Conservation (phyloP, 2,888 invertebrate genomes). For the Epinotia brunnichana region DNA sequence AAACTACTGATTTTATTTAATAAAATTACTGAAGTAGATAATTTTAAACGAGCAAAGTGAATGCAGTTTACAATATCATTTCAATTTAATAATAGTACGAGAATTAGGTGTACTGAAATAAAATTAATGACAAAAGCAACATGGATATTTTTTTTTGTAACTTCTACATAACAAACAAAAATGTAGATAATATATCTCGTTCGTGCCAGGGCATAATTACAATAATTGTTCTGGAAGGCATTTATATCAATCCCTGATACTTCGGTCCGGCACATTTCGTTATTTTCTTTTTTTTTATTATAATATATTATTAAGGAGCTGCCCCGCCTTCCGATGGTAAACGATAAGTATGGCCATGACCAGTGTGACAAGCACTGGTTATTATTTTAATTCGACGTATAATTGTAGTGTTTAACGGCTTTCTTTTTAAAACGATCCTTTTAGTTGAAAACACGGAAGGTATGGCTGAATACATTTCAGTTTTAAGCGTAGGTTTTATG, state of each 20-base stretch:
- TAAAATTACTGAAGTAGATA: background rate
- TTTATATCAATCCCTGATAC: conserved; percentile 30
- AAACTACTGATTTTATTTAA: conserved; percentile 10
- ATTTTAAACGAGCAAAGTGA: background rate
- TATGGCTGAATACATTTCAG: too few species aligned
- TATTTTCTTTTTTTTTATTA: conserved; percentile 23
- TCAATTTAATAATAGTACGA: background rate
- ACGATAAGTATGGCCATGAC: conserved; percentile 1
- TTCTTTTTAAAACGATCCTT: background rate
- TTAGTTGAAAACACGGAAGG: conserved; percentile 5
- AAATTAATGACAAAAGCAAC: conserved; percentile 28
- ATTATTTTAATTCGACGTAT: conserved; percentile 26
- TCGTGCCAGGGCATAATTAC: conserved; percentile 33
- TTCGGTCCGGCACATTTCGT: conserved; percentile 30
- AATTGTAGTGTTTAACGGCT: conserved; percentile 13
- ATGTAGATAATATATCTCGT: conserved; percentile 25
- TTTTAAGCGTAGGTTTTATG: too few species aligned
- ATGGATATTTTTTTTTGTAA: conserved; percentile 11
- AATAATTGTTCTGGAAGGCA: conserved; percentile 36
- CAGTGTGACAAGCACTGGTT: conserved; percentile 15
- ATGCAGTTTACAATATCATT: background rate
- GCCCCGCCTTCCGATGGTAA: conserved; percentile 8
- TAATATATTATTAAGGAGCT: conserved; percentile 24
- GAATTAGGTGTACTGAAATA: background rate
- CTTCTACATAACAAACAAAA: conserved; percentile 20